Evolutionary conservation across 1,140 invertebrate species (phyloP).

Genomic region (Maconellicoccus hirsutus): DNA sequence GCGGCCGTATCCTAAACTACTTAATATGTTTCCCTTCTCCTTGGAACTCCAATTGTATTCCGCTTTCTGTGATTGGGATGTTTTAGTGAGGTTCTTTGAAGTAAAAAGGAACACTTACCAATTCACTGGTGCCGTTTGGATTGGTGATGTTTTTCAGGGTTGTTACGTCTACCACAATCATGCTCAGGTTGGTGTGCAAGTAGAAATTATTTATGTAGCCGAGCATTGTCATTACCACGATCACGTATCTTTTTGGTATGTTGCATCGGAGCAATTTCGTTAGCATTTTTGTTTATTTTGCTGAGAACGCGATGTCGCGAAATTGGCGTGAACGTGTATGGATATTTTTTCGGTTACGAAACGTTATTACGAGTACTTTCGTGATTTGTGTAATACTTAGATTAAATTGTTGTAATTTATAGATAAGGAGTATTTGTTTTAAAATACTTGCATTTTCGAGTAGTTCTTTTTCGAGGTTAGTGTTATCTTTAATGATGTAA

Average conservation of each 20-base stretch:
- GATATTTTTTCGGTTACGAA: too few relatives aligned
- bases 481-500: too few relatives aligned
- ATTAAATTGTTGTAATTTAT: too few relatives aligned
- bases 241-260: neutral
- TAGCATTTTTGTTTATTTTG: too few relatives aligned
- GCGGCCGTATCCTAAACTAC: neutral
- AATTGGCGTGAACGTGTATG: too few relatives aligned
- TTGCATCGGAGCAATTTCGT: neutral
- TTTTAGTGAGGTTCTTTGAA: too few relatives aligned
- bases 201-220: neutral
- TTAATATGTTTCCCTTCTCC: neutral
- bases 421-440: too few relatives aligned
- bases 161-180: neutral
- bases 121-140: neutral
- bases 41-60: slow-evolving; percentile 26
- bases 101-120: neutral
- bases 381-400: too few relatives aligned
- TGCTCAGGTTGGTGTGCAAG: neutral
- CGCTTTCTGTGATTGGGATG: neutral
- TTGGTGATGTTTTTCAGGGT: neutral
- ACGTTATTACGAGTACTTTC: too few relatives aligned
- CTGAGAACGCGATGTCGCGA: too few relatives aligned
- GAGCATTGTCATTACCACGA: neutral
- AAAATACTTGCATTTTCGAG: too few relatives aligned
- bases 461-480: too few relatives aligned